Base-by-base conservation (phyloP, 2,888 invertebrate genomes). In the Cerastis rubricosa region DNA sequence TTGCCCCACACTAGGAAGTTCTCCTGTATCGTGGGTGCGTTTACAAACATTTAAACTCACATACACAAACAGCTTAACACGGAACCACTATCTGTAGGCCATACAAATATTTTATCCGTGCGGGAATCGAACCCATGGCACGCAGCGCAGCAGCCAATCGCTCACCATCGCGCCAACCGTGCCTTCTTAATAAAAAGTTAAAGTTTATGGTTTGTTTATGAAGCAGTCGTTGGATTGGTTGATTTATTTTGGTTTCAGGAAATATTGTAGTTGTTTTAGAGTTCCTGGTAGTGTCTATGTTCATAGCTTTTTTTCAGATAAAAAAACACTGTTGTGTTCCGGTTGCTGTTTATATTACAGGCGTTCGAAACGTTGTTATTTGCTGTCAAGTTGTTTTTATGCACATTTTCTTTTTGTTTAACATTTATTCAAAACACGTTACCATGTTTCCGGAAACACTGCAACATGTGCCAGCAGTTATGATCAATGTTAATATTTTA, bases 141-240 rank as follows among this genome's bases (percentile, higher is more conserved):
- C 17, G 59, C 8, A 17, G 0, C 17, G 59, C 29, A 29, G 25
- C 25, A 17, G 7, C 0, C 14, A 17, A 57, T 8, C 14, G 57
- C 57, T 25, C 25, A 57, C 57, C 25, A 57, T 5, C 7, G 12
- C 25, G 25, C 57, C 25, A 25, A 14, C 14, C 12, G 25, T 57
- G 14, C 25, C 12, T 59, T 19, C 19, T 5, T 40, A 35, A 51
- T 78, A 69, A 78, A 17, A 35, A 35, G 8, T 12, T 22, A 12
- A 64, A 64, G 22, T 61, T 25, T 61, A 70, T 45, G 29, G n/a
- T 61, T 79, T 61, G 61, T 76, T 43, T 49, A 49, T 0, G 0
- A 19, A 35, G 25, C n/a, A 22, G 4, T 43, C 0, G n/a, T 43
- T 14, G 12, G 29, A 54, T 63, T 14, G 19, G 2, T 35, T 75